Conservation (phyloP, 2,888 invertebrate genomes). For the Drosophila algonquin region DNA sequence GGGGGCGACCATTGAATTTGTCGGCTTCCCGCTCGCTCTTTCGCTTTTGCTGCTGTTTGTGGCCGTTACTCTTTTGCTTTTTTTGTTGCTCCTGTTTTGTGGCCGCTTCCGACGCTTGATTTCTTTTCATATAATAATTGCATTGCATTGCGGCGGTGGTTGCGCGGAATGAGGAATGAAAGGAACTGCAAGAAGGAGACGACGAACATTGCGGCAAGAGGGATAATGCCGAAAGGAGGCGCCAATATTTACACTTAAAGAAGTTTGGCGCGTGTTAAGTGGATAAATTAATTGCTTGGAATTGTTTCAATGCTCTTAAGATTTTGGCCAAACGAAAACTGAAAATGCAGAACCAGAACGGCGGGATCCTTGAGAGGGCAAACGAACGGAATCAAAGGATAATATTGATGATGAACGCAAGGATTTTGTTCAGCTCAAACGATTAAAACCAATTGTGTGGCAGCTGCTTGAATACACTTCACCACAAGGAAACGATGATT, state of each 20-base stretch:
- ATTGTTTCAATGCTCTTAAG: slow-evolving; percentile 66
- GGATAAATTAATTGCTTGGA: slow-evolving; percentile 75
- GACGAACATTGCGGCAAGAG: neutral
- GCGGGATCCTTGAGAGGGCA: neutral
- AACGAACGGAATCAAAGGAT: neutral
- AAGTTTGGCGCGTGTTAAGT: slow-evolving; percentile 76
- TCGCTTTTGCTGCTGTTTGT: neutral
- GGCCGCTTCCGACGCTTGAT: slow-evolving; percentile 51
- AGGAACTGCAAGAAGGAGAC: slow-evolving; percentile 5
- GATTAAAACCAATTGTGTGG: neutral
- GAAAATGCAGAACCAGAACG: neutral
- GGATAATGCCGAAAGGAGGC: neutral
- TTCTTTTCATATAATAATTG: slow-evolving; percentile 72
- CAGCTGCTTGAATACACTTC: too few relatives aligned
- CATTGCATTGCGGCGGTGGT: slow-evolving; percentile 53
- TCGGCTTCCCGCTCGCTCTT: neutral
- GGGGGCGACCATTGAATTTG: slow-evolving; percentile 60
- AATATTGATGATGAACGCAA: neutral
- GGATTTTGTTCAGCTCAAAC: neutral
- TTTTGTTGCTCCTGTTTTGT: neutral
- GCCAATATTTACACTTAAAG: slow-evolving; percentile 75
- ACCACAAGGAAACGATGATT: too few relatives aligned
- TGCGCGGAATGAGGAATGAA: neutral
- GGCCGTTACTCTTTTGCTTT: slow-evolving; percentile 5
- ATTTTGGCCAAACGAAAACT: slow-evolving; percentile 29